Conservation (phyloP, 2,113 vertebrate species). For the Pseudolaguvia tuberculata region DNA sequence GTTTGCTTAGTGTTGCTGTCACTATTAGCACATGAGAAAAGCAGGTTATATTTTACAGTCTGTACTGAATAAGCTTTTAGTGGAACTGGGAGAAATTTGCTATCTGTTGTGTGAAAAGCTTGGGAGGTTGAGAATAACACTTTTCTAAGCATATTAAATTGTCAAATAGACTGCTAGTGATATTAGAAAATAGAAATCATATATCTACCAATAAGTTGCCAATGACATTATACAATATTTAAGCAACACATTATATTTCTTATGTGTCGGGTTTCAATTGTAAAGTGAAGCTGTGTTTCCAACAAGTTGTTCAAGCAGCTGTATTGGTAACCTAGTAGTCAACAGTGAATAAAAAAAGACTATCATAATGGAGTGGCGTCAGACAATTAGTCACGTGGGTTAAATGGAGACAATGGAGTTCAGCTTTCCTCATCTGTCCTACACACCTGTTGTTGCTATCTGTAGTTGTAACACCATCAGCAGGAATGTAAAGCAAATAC, state of each 20-base stretch:
- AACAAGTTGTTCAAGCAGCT: no score
- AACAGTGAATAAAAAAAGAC: no score
- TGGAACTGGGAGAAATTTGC: neutral
- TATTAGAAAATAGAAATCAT: neutral
- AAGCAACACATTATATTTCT: neutral
- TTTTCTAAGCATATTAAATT: slow-evolving; percentile 1
- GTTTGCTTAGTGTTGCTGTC: slow-evolving; percentile 10
- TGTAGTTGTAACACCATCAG: no score
- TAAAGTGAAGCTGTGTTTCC: neutral
- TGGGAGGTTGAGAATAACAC: neutral
- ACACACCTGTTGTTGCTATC: no score
- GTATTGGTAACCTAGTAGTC: no score
- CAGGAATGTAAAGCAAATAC: neutral
- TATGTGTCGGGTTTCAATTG: no score
- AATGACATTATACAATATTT: neutral
- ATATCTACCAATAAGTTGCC: neutral
- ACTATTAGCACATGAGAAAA: neutral
- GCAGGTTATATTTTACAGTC: neutral
- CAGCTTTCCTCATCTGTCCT: no score
- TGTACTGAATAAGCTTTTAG: neutral
- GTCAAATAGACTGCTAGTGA: neutral
- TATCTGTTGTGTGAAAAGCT: slow-evolving; percentile 14
- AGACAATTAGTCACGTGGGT: no score
- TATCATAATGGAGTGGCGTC: no score
- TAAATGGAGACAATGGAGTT: no score